Conservation (phyloP, 2,888 invertebrate genomes). For the Xestia c-nigrum region DNA sequence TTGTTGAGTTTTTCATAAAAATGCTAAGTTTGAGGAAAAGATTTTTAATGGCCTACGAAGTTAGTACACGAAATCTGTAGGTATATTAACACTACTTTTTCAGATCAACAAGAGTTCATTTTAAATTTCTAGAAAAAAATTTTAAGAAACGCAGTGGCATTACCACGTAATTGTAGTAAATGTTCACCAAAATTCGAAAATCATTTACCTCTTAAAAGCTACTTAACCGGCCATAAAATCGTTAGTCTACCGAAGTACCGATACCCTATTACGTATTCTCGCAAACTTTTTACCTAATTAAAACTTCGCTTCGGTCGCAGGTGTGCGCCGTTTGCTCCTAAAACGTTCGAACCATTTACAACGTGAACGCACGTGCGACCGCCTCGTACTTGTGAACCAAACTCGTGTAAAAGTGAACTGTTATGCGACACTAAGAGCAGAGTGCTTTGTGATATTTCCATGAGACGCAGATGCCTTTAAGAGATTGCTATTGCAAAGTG, state of each 20-base stretch:
- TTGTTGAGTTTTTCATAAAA: constrained; percentile 36
- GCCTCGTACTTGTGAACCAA: constrained; percentile 83
- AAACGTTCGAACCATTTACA: constrained; percentile 83
- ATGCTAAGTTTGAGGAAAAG: constrained; percentile 31
- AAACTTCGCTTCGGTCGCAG: constrained; percentile 81
- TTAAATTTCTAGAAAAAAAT: not conserved
- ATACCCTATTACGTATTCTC: constrained; percentile 56
- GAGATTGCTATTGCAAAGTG: constrained; percentile 66
- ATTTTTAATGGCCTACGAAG: constrained; percentile 35
- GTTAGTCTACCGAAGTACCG: constrained; percentile 40
- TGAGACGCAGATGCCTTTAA: constrained; percentile 73
- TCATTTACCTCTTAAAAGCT: constrained; percentile 59
- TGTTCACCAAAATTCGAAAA: constrained; percentile 43
- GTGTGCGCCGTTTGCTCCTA: constrained; percentile 78
- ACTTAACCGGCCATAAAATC: constrained; percentile 50
- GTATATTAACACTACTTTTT: not conserved
- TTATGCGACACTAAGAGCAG: constrained; percentile 75
- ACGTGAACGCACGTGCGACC: constrained; percentile 81
- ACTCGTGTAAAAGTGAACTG: constrained; percentile 85
- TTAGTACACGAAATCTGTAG: not conserved
- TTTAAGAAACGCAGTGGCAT: not conserved
- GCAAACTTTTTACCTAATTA: constrained; percentile 75
- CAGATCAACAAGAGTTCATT: not conserved
- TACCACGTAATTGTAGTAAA: not conserved
- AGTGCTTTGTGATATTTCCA: constrained; percentile 83